Evolutionary conservation across 1,140 invertebrate genomes (phyloP).

Genomic region (Cydia pomonella): DNA sequence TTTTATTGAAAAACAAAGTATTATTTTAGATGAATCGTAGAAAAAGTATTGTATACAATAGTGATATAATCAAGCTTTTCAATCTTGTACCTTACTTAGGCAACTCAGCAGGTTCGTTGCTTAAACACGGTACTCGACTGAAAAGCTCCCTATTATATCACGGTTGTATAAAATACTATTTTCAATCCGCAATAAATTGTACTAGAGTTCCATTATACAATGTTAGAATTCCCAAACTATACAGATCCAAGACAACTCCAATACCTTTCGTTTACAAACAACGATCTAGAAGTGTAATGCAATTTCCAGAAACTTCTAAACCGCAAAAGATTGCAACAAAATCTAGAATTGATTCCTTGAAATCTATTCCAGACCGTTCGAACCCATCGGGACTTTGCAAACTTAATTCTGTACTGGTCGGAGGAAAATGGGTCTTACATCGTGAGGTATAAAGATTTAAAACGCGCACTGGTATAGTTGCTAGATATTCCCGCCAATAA

Average conservation of each 20-base stretch:
- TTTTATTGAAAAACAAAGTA: no score
- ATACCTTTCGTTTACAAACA: slow-evolving; percentile 14
- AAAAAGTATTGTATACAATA: no score
- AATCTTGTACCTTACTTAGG: no score
- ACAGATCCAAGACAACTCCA: not conserved
- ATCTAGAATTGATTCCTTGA: slow-evolving; percentile 32
- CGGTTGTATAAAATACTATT: no score
- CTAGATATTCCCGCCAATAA: slow-evolving; percentile 30
- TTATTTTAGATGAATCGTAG: no score
- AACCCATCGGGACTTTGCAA: not conserved
- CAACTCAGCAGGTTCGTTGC: no score
- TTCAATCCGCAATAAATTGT: no score
- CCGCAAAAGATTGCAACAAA: slow-evolving; percentile 32
- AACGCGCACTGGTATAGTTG: not conserved
- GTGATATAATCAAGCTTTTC: no score
- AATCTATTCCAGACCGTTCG: slow-evolving; percentile 23
- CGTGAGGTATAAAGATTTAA: not conserved
- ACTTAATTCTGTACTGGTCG: slow-evolving; percentile 11
- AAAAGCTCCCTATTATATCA: no score
- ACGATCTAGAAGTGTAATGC: slow-evolving; percentile 16
- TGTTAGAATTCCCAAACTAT: not conserved
- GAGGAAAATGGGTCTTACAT: not conserved
- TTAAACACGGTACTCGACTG: no score
- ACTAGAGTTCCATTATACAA: not conserved
- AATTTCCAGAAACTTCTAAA: slow-evolving; percentile 21